A percentile compares a stretch with the other conserved stretches of the same genome.
Conservation (phyloP, 1,140 invertebrate genomes). For the Drosophila busckii region DNA sequence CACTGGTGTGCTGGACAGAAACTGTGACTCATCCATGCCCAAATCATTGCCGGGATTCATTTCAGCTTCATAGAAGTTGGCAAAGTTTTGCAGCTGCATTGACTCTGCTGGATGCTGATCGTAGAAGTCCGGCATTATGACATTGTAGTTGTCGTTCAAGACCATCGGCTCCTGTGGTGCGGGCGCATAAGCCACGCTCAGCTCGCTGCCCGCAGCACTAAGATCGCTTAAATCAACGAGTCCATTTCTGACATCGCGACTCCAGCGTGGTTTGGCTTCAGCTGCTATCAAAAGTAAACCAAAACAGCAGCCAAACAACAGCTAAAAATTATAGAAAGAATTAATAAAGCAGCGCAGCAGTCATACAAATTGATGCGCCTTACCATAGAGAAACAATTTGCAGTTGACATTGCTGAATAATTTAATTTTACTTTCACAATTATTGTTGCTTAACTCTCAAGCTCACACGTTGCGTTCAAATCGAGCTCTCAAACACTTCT, state of each 20-base stretch:
- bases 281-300: constrained; percentile 8
- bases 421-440: constrained; percentile 8
- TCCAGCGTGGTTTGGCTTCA: constrained; percentile 46
- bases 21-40: constrained; percentile 70
- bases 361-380: not conserved
- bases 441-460: constrained; percentile 15
- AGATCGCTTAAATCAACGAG: constrained; percentile 26
- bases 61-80: constrained; percentile 52
- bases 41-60: constrained; percentile 43
- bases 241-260: too few species aligned
- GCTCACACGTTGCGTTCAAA: constrained; percentile 30
- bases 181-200: constrained; percentile 45
- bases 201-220: constrained; percentile 18
- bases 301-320: constrained; percentile 23
- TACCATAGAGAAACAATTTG: constrained; percentile 33
- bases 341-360: not conserved
- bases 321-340: not conserved
- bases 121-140: constrained; percentile 70
- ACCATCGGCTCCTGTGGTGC: constrained; percentile 44
- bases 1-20: constrained; percentile 40
- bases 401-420: not conserved
- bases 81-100: constrained; percentile 72
- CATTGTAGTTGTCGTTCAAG: constrained; percentile 57
- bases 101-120: constrained; percentile 67
- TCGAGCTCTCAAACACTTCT: constrained; percentile 66